Base-by-base conservation (phyloP, 2,113 vertebrate genomes). In the Plotosus lineatus region DNA sequence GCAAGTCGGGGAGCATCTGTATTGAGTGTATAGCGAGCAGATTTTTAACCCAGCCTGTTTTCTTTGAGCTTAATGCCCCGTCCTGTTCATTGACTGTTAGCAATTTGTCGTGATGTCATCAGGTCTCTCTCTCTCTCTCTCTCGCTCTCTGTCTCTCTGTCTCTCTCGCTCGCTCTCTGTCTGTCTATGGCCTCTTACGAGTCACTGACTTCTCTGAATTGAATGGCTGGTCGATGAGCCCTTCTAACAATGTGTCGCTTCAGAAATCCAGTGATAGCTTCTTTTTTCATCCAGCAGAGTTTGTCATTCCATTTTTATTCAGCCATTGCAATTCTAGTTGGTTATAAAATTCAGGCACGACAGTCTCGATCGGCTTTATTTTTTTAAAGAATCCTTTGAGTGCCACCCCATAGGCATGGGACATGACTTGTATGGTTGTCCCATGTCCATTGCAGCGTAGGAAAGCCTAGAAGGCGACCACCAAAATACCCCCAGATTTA, bases 71-170 rank as follows among this genome's bases (percentile, higher is more conserved):
- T 55, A 53, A 69, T 38, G 23, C 38, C 46, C 36, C 36, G 72
- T 69, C 33, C 53, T 19, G 42, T 74, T 82, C 71, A 75, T 69
- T 82, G 80, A 76, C 26, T 7, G 7, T 63, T 26, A 42, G n/a
- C 48, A 76, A 58, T 78, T 31, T 56, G 28, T 38, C 51, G 19
- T 69, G 40, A 46, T 58, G 12, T 73, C 74, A 33, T 2, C 55
- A 72, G 44, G 1, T 26, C 44, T 61, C 38, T n/a, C 6, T n/a
- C 9, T 23, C 6, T 68, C 4, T 28, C 28, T 80, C 38, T n/a
- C 6, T n/a, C 9, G 15, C 6, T 68, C 4, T 28, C 28, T 80
- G 1, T 26, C 44, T 61, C 38, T n/a, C 6, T n/a, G 5, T 23
- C 6, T 68, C 4, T 28, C 28, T 80, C n/a, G n/a, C n/a, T n/a